Evolutionary conservation across 2,113 vertebrate species (phyloP), one percentile per base, ranked within the genome.

Genomic region (Tretioscincus oriximinensis): DNA sequence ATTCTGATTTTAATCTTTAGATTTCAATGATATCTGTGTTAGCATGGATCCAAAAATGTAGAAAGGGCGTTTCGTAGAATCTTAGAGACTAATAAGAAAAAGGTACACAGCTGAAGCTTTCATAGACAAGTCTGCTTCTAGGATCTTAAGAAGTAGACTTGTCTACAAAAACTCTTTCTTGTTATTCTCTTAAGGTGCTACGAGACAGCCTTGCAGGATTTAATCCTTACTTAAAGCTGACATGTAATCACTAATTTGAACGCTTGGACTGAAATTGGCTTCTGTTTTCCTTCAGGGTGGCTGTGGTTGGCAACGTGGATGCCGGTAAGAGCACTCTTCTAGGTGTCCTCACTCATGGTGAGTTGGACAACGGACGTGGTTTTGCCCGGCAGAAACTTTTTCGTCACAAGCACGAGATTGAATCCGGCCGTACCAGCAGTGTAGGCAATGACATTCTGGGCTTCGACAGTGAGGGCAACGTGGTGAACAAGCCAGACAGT

Each of bases 361-460:
- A 99, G 84, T 94, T 99, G 87, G 98, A 99, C 95, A 99, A 99
- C 0, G 97, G 98, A 68, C 96, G 98, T 61, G 98, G 98, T 86
- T 99, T 99, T 73, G 98, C 98, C 69, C 96, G 98, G 70, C 98
- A 99, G 93, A 99, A 99, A 84, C 98, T 99, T 61, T 99, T 99
- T 94, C 97, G 98, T 70, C 98, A 99, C 92, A 99, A 99, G 82
- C 98, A 99, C 0, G 98, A 99, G 93, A 98, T 99, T 71, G 98
- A 99, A 91, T 99, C 98, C 0, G 98, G 98, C 20, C 95, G 98
- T 80, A 99, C 98, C 90, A 99, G 98, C 96, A 99, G 98, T 0
- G 98, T 99, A 85, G 98, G 98, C 87, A 99, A 99, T 2, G 98
- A 99, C 92, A 99, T 99, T 66, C 95, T 99, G 91, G 98, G 98